Percentiles rank a stretch among this genome's conserved stretches.
Conservation (phyloP, 2,888 invertebrate genomes). For the Nebria salina region DNA sequence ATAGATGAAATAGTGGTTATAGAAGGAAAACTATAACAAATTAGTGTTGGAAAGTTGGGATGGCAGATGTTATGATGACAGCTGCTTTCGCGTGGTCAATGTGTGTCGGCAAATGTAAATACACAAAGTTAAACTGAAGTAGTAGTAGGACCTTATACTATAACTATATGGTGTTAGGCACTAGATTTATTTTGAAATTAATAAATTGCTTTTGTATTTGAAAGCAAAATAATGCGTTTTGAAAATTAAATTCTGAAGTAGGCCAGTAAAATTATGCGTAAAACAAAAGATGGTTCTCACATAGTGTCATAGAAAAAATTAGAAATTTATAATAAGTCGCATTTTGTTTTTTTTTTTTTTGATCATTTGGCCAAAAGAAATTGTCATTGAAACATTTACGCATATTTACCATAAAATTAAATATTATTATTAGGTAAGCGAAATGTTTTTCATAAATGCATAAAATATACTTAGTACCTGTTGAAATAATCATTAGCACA, state of each 20-base stretch:
- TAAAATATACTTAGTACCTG: not conserved
- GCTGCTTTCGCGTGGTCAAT: not conserved
- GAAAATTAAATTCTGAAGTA: not conserved
- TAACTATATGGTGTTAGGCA: no score
- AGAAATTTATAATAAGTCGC: not conserved
- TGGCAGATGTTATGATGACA: not conserved
- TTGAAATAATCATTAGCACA: not conserved
- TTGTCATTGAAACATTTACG: not conserved
- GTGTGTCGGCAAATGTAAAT: not conserved
- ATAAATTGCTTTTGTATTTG: not conserved
- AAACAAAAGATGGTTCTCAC: conserved; percentile 6
- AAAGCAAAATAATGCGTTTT: not conserved
- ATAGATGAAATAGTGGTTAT: not conserved
- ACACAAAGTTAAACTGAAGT: not conserved
- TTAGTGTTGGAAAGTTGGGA: not conserved
- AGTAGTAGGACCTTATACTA: no score
- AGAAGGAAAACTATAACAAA: not conserved
- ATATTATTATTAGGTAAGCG: no score
- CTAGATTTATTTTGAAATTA: no score
- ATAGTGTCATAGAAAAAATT: not conserved
- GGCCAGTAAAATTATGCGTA: not conserved
- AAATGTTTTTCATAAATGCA: not conserved
- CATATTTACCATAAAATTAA: no score
- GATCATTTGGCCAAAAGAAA: not conserved
- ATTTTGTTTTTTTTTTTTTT: not conserved